phyloP scores from a whole-genome alignment of 2,113 vertebrate species.

The Melospiza melodia region DNA sequence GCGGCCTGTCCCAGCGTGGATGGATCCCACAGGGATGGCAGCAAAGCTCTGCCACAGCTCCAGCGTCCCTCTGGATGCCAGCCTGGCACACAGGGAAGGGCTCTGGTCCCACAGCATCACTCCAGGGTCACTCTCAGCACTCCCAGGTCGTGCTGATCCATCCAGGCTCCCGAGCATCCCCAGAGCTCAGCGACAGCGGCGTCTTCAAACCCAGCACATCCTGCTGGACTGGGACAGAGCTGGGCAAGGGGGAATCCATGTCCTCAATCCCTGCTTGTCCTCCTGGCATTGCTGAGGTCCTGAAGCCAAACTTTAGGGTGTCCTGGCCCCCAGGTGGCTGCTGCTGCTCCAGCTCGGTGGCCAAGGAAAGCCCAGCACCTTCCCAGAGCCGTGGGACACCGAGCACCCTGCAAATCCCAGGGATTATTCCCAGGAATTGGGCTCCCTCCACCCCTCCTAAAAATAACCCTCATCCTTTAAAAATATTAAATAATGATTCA shows the following conservation, averaged over 20 bases:
- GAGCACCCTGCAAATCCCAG: fast-evolving
- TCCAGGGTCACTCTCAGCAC: fast-evolving
- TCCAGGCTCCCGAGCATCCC: fast-evolving
- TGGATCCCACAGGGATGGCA: neutral
- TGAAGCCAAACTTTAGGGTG: fast-evolving
- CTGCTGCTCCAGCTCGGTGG: neutral
- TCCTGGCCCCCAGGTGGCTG: fast-evolving
- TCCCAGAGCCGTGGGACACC: fast-evolving
- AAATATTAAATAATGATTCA: neutral
- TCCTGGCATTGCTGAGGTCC: fast-evolving
- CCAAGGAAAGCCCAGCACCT: neutral
- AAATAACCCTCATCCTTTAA: neutral
- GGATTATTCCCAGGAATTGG: neutral
- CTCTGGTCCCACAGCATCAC: neutral
- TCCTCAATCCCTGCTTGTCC: neutral
- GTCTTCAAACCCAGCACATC: fast-evolving
- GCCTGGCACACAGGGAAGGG: fast-evolving
- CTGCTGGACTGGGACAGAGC: neutral
- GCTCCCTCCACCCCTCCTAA: neutral
- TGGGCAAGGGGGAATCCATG: fast-evolving
- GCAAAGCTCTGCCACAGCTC: fast-evolving
- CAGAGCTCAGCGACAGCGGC: neutral
- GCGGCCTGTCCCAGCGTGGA: fast-evolving
- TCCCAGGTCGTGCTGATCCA: neutral
- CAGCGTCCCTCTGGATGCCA: neutral